Evolutionary conservation across 2,113 vertebrate genomes (phyloP).

Genomic region (Girardinichthys multiradiatus): DNA sequence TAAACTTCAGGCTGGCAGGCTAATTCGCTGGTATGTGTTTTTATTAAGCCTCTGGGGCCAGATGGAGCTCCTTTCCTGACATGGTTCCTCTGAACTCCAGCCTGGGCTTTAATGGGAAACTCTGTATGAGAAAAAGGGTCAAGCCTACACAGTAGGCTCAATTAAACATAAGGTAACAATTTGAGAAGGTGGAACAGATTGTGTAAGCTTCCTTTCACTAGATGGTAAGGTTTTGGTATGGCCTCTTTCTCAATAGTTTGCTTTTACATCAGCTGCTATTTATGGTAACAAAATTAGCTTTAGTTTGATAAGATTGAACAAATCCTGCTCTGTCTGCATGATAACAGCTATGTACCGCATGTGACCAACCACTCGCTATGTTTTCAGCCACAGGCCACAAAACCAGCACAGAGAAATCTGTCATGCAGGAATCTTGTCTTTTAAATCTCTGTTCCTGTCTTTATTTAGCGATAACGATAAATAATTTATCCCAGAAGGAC

Average conservation of each 20-base stretch:
- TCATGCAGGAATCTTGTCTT: slow-evolving; percentile 13
- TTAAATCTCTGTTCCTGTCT: slow-evolving; percentile 1
- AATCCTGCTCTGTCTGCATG: slow-evolving; percentile 48
- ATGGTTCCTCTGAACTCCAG: slow-evolving; percentile 61
- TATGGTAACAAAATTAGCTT: slow-evolving; percentile 63
- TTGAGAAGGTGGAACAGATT: slow-evolving; percentile 65
- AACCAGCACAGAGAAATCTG: slow-evolving; percentile 16
- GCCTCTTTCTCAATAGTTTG: slow-evolving; percentile 53
- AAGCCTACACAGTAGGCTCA: slow-evolving; percentile 37
- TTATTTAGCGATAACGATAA: not conserved
- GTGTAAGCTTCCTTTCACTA: slow-evolving; percentile 59
- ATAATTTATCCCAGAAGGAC: not conserved
- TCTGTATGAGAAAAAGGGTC: slow-evolving; percentile 52
- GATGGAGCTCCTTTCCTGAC: slow-evolving; percentile 47
- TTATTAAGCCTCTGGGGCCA: slow-evolving; percentile 60
- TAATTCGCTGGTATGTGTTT: slow-evolving; percentile 71
- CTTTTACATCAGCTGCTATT: slow-evolving; percentile 62
- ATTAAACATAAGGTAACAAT: slow-evolving; percentile 70
- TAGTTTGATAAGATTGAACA: slow-evolving; percentile 44
- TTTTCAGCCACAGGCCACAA: slow-evolving; percentile 30
- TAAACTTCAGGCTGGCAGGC: slow-evolving; percentile 58
- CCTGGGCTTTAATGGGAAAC: slow-evolving; percentile 56
- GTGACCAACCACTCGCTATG: slow-evolving; percentile 46
- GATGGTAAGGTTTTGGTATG: slow-evolving; percentile 50
- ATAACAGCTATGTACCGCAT: slow-evolving; percentile 44